Percentiles rank a stretch among this genome's conserved stretches.
These are phyloP conservation scores for Therioaphis trifolii DNA, from an alignment of 2,888 invertebrate species.

Conservation along the genomic window DNA sequence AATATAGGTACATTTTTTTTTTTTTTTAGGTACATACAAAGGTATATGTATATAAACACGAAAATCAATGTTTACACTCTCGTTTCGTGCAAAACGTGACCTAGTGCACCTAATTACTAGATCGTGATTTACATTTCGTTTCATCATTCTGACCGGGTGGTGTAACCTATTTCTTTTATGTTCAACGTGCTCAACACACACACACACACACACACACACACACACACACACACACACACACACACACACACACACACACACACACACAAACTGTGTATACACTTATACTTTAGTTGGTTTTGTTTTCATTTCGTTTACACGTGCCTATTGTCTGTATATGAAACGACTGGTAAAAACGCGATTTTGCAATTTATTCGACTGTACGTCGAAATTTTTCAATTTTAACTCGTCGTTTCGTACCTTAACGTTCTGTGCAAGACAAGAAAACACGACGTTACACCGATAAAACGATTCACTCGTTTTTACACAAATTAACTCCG, in stretches of 20 bases:
- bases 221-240: no score
- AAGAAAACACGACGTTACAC: not conserved
- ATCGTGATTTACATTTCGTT: conserved; percentile 56
- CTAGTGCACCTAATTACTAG: conserved; percentile 50
- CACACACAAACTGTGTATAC: no score
- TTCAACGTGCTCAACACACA: not conserved
- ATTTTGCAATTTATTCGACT: not conserved
- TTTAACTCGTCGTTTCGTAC: not conserved
- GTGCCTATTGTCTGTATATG: not conserved
- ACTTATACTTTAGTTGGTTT: not conserved
- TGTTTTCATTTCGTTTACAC: not conserved
- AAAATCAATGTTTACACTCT: conserved; percentile 57
- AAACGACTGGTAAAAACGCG: not conserved
- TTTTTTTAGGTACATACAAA: not conserved
- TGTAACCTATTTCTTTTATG: conserved; percentile 51
- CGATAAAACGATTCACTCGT: not conserved
- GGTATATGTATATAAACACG: not conserved
- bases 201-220: not conserved
- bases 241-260: not conserved
- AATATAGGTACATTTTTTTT: no score
- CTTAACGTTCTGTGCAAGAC: not conserved
- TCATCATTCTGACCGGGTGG: conserved; percentile 42
- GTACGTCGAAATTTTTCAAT: not conserved
- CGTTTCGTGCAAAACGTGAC: conserved; percentile 60
- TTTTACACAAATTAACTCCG: no score